Percentiles rank a stretch among this genome's conserved stretches.
These are phyloP conservation scores for Siphlonurus alternatus DNA, from an alignment of 2,888 invertebrate species.

Conservation along the genomic window DNA sequence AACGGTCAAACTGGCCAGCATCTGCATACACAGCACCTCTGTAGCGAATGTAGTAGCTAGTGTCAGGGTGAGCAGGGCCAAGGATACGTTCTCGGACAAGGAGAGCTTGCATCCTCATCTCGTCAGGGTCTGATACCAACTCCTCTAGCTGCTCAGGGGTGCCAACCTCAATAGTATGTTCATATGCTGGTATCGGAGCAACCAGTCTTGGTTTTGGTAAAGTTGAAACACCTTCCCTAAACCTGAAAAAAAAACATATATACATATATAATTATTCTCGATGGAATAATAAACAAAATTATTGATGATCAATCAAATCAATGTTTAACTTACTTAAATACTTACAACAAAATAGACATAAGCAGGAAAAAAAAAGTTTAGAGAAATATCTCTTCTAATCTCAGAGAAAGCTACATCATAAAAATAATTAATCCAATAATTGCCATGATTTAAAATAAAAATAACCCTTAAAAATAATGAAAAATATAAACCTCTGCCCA, in stretches of 20 bases:
- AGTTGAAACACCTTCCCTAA: slow-evolving; percentile 40
- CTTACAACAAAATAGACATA: too few relatives aligned
- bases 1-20: slow-evolving; percentile 73
- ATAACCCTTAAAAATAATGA: too few relatives aligned
- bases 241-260: slow-evolving; percentile 30
- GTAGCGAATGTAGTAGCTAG: slow-evolving; percentile 89
- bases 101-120: slow-evolving; percentile 86
- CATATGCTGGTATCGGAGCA: slow-evolving; percentile 70
- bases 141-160: slow-evolving; percentile 66
- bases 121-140: slow-evolving; percentile 81
- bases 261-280: slow-evolving; percentile 4
- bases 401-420: too few relatives aligned
- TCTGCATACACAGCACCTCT: slow-evolving; percentile 89
- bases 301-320: too few relatives aligned
- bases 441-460: too few relatives aligned
- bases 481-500: too few relatives aligned
- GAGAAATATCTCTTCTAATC: too few relatives aligned
- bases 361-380: too few relatives aligned
- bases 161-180: slow-evolving; percentile 67
- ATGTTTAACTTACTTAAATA: too few relatives aligned
- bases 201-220: slow-evolving; percentile 56
- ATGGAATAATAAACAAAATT: neutral
- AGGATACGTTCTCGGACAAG: slow-evolving; percentile 84
- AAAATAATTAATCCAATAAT: too few relatives aligned
- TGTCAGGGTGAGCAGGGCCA: slow-evolving; percentile 90